Base-by-base conservation (phyloP, 2,888 invertebrate genomes). In the Leptura quadrifasciata region DNA sequence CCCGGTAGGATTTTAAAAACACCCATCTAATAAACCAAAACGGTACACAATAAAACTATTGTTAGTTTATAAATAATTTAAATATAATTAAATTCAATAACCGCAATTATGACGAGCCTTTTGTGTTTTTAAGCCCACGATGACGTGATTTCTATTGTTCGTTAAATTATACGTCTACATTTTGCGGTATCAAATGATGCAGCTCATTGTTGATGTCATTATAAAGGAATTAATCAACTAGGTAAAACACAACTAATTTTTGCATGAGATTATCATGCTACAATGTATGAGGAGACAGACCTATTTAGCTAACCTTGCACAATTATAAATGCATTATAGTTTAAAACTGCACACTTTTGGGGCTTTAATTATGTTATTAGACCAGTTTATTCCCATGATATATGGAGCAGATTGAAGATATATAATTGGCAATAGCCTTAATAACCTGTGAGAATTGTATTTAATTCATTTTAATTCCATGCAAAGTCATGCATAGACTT, bases 51-150 rank as follows among this genome's bases (percentile, higher is more conserved):
- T 65, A 52, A 20, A 65, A 47, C 47, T 24, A 65, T 65, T 65
- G 52, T 65, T 63, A 17, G 10, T 39, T 24, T 52, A 15, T 39
- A 47, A 65, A 24, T 65, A 47, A 65, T 65, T 65, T 24, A 21
- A 52, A 57, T 57, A 20, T 58, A 58, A 57, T 69, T 54, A 57
- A 57, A 64, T 39, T 24, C 31, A 68, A 68, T 55, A 55, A 55
- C 67, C 27, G n/a, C 67, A 68, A 68, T 65, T 65, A 68, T 31
- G 24, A 27, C 27, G 31, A 55, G 20, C 67, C 12, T 63, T 20
- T 24, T 27, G 27, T 24, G 18, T 65, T 20, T 64, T 52, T 18
- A 39, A 39, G n/a, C 60, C 60, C 24, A 60, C 57, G 20, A 21
- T 60, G 60, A 60, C 60, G 60, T 24, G 27, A 63, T 39, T 24